A percentile compares a stretch with the other conserved stretches of the same genome.
phyloP scores from a whole-genome alignment of 2,113 vertebrate genomes.

The Actenoides lindsayi region DNA sequence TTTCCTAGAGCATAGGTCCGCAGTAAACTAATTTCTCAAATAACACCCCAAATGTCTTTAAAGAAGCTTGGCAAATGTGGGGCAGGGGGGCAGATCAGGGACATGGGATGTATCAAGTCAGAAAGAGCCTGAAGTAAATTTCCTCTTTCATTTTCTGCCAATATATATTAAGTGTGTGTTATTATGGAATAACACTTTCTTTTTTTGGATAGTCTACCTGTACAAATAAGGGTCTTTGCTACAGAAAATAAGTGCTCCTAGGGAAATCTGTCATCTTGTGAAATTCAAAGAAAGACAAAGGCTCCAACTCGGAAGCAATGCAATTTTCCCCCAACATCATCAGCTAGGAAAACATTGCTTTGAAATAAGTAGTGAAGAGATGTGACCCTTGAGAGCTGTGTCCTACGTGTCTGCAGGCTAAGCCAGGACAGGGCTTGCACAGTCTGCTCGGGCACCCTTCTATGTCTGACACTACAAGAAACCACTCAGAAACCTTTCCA shows the following conservation, averaged over 20 bases:
- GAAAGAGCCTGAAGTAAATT: neutral
- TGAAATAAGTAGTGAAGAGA: neutral
- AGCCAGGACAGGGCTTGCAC: neutral
- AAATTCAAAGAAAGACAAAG: neutral
- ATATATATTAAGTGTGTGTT: neutral
- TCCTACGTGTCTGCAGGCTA: neutral
- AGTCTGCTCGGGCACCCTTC: neutral
- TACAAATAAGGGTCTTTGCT: neutral
- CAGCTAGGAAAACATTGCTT: neutral
- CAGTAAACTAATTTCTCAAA: neutral
- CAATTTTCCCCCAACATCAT: neutral
- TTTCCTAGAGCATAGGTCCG: neutral
- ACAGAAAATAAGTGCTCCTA: neutral
- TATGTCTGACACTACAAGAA: neutral
- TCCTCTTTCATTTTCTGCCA: neutral
- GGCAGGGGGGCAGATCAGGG: neutral
- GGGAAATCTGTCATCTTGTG: neutral
- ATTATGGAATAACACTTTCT: rapidly evolving
- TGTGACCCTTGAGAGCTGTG: neutral
- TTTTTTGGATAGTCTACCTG: neutral
- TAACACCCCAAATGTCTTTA: neutral
- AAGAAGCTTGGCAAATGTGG: neutral
- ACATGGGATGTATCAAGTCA: neutral
- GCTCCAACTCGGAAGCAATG: neutral
- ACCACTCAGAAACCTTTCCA: neutral